Evolutionary conservation across 2,888 invertebrate genomes (phyloP).

Genomic region (Athetis lepigone): DNA sequence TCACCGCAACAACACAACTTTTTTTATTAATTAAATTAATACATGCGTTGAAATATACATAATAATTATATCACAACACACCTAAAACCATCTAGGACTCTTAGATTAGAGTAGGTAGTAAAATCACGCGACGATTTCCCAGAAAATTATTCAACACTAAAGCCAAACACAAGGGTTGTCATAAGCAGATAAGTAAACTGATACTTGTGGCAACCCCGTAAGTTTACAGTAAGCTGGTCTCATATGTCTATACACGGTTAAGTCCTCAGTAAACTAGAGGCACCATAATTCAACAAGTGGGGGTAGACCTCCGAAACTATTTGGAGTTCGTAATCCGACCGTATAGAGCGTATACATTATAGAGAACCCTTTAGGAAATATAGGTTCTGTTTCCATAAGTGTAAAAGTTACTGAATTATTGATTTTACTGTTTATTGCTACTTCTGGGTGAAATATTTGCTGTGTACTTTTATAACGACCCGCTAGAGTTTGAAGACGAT

Average conservation of each 20-base stretch:
- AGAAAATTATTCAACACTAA: background rate
- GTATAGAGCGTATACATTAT: constrained; percentile 27
- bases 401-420: constrained; percentile 26
- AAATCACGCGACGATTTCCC: background rate
- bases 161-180: background rate
- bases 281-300: constrained; percentile 47
- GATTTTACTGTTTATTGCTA: constrained; percentile 6
- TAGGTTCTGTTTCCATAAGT: constrained; percentile 9
- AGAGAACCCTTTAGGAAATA: constrained; percentile 18
- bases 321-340: constrained; percentile 32
- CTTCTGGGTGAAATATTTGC: background rate
- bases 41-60: no score
- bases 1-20: no score
- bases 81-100: no score
- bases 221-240: constrained; percentile 17
- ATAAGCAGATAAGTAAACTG: background rate
- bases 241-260: constrained; percentile 29
- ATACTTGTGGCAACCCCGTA: background rate
- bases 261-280: constrained; percentile 30
- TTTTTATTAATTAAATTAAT: no score
- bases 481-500: no score
- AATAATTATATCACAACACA: no score
- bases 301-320: constrained; percentile 37
- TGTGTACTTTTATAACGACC: no score
- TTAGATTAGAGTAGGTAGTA: no score